A percentile compares a stretch with the other conserved stretches of the same genome.
Conservation (phyloP, 2,888 invertebrate genomes). For the Eupithecia abbreviata region DNA sequence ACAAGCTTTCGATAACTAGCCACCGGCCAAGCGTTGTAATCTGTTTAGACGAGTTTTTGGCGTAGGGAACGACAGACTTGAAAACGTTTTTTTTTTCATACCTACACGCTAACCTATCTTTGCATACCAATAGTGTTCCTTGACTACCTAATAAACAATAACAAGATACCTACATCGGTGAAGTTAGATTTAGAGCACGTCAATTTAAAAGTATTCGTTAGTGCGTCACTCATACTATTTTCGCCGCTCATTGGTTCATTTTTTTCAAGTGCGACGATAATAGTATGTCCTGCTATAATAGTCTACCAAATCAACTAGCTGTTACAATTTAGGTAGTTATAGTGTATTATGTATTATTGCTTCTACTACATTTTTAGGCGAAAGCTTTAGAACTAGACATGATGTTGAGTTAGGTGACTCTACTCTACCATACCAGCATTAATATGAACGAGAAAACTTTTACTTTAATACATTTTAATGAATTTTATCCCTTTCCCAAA, state of each 20-base stretch:
- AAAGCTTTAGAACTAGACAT: not conserved
- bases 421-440: not conserved
- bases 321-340: too few relatives aligned
- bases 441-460: not conserved
- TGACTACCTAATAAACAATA: not conserved
- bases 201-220: not conserved
- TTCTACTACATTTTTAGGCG: not conserved
- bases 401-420: not conserved
- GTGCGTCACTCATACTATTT: not conserved
- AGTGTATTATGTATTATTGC: too few relatives aligned
- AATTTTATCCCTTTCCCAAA: constrained; percentile 16
- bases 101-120: too few relatives aligned
- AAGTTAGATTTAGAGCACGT: not conserved
- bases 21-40: constrained; percentile 74
- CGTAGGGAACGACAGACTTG: constrained; percentile 14
- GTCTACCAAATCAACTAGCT: too few relatives aligned
- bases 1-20: constrained; percentile 77
- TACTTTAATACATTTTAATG: not conserved
- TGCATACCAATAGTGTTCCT: not conserved
- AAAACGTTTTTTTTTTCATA: not conserved
- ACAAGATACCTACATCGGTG: too few relatives aligned
- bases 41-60: constrained; percentile 57
- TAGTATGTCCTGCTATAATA: not conserved
- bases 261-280: not conserved
- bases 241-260: not conserved